Conservation (phyloP, 2,888 invertebrate species). For the Andrena praecox region DNA sequence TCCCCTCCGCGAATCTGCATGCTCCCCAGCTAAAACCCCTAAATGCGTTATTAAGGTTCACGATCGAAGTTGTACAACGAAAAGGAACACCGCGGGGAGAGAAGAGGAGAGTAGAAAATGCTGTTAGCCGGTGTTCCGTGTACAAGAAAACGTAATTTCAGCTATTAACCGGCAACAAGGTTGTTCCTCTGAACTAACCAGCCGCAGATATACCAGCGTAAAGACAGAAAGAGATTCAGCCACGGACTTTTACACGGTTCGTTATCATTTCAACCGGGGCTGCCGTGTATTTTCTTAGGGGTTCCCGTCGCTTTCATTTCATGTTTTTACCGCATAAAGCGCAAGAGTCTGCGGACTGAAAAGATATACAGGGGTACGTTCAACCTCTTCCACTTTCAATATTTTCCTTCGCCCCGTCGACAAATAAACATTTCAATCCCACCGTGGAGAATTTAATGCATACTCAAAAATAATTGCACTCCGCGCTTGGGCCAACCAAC, state of each 20-base stretch:
- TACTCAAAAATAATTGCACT: slow-evolving; percentile 9
- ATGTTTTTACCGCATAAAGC: slow-evolving; percentile 40
- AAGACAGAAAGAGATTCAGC: slow-evolving; percentile 58
- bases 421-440: slow-evolving; percentile 20
- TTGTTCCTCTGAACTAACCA: slow-evolving; percentile 62
- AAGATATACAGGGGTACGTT: slow-evolving; percentile 23
- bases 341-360: slow-evolving; percentile 16
- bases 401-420: neutral
- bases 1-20: slow-evolving; percentile 1
- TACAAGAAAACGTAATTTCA: slow-evolving; percentile 71
- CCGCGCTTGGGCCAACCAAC: no score
- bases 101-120: slow-evolving; percentile 50
- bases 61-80: slow-evolving; percentile 46
- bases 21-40: slow-evolving; percentile 18
- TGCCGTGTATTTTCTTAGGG: slow-evolving; percentile 48
- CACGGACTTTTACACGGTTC: slow-evolving; percentile 53
- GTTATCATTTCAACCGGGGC: slow-evolving; percentile 56
- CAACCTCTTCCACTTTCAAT: slow-evolving; percentile 18
- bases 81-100: neutral
- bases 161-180: slow-evolving; percentile 69
- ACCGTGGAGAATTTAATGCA: neutral
- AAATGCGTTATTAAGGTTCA: slow-evolving; percentile 40
- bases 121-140: slow-evolving; percentile 60
- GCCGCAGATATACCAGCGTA: slow-evolving; percentile 48
- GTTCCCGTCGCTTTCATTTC: slow-evolving; percentile 36